Evolutionary conservation across 1,140 invertebrate species (phyloP), one percentile per base, ranked within the genome.

Genomic region (Drosophila busckii): DNA sequence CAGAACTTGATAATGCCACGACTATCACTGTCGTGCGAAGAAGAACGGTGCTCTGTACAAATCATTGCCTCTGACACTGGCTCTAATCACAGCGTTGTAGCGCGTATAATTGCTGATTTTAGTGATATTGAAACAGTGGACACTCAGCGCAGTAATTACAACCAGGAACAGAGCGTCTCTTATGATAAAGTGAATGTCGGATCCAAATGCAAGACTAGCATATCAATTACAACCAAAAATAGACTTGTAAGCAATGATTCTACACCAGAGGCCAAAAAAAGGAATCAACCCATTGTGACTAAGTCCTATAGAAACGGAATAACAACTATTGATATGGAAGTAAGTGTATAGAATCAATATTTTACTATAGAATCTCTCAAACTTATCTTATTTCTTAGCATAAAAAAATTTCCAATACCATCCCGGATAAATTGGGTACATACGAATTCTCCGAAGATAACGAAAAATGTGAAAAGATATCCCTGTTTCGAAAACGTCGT

Each of bases 391-490:
- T 0, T 13, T 8, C 8, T 3, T 25, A 82, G 76, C 48, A 64
- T 25, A 48, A 62, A 10, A 50, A 70, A 4, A 63, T 48, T 37
- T 56, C 70, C 5, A 71, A 59, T 15, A 58, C 71, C 10, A 73
- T 65, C 54, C 64, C 70, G 8, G 85, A 87, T 32, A 85, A 83
- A 46, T 80, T 83, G 49, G 94, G 94, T 84, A 93, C 93, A 0
- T 95, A 95, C 69, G 94, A 95, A 82, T 95, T 95, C 68, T 94
- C 93, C 0, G 94, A 95, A 66, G 94, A 95, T 52, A 90, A 92
- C 12, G 93, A 94, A 60, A 93, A 93, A 41, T 94, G 92, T 71
- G 94, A 95, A 80, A 96, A 95, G 78, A 90, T 96, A 2, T 94
- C 93, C 61, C 92, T 92, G 31, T 94, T 94, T 84, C 89, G 94